These are phyloP conservation scores for Tenrec ecaudatus DNA, from an alignment of 2,113 vertebrate genomes.

Conservation along the genomic window DNA sequence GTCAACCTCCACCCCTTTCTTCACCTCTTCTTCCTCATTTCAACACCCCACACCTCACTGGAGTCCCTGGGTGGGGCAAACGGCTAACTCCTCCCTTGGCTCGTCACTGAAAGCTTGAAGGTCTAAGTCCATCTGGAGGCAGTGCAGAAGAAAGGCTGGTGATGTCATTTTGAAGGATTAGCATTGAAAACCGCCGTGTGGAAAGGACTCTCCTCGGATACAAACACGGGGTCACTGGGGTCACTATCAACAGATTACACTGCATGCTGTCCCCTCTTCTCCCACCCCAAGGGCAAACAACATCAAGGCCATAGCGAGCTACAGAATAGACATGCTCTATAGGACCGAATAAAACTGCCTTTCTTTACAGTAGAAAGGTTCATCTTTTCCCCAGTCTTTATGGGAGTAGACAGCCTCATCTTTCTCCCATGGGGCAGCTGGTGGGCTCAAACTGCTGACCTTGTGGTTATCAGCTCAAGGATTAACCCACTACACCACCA, in stretches of 20 bases:
- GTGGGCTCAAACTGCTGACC: no score
- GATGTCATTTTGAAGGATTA: neutral
- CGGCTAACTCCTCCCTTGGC: neutral
- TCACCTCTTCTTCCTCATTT: neutral
- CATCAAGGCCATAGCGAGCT: no score
- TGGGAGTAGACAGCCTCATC: no score
- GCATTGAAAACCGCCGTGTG: no score
- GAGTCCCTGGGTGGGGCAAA: neutral
- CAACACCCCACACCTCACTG: neutral
- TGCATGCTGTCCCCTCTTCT: neutral
- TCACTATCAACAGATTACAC: neutral
- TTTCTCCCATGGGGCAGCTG: no score
- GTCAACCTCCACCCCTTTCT: neutral
- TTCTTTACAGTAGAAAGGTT: no score
- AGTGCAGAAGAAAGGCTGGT: neutral
- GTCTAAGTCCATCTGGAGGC: neutral
- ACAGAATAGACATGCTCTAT: no score
- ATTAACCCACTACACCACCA: no score
- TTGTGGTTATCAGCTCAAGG: no score
- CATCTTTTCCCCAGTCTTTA: no score
- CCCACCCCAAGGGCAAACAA: no score
- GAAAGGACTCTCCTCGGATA: neutral
- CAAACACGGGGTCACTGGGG: neutral
- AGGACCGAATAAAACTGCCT: no score
- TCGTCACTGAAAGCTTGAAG: neutral